Conservation (phyloP, 2,888 invertebrate genomes). For the Lacanobia wlatinum region DNA sequence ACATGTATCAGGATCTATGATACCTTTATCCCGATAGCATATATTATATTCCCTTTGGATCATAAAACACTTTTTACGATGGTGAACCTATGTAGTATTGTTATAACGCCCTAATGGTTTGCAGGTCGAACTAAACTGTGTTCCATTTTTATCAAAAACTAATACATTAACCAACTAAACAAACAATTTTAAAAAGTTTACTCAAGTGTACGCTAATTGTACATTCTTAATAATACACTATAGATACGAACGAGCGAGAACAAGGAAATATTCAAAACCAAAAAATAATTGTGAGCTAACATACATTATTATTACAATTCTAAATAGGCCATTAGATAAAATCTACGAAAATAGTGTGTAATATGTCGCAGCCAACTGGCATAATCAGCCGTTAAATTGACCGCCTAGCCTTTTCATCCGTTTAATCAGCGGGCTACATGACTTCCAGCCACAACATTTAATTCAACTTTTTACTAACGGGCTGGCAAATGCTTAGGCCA, state of each 20-base stretch:
- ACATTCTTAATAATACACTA: neutral
- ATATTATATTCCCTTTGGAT: too few relatives aligned
- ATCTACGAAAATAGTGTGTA: constrained; percentile 40
- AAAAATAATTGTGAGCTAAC: neutral
- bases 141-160: neutral
- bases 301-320: constrained; percentile 22
- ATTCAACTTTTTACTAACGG: too few relatives aligned
- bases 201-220: constrained; percentile 32
- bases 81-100: neutral
- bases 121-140: neutral
- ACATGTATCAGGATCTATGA: too few relatives aligned
- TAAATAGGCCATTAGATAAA: constrained; percentile 49
- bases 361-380: too few relatives aligned
- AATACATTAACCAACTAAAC: constrained; percentile 13
- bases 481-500: too few relatives aligned
- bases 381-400: too few relatives aligned
- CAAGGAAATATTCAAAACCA: neutral
- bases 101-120: neutral
- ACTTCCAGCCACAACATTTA: too few relatives aligned
- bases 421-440: too few relatives aligned
- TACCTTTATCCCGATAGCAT: too few relatives aligned
- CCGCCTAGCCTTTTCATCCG: too few relatives aligned
- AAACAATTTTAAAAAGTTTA: constrained; percentile 34
- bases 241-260: neutral
- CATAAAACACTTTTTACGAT: neutral